Evolutionary conservation across 2,888 invertebrate species (phyloP), one percentile per base, ranked within the genome.

Genomic region (Nemotelus pantherinus): DNA sequence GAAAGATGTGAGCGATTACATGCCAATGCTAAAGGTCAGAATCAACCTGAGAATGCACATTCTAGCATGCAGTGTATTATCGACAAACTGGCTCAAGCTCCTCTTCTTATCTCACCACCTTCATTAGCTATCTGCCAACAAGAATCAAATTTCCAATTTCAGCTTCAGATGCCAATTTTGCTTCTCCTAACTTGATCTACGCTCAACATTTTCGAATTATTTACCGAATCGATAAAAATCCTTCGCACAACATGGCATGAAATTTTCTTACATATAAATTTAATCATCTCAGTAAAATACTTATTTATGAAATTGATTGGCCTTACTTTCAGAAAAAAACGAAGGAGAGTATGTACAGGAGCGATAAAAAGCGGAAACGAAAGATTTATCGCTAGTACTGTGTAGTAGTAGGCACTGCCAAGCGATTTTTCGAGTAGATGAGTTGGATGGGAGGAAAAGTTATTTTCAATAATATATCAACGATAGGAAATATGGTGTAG

Each of bases 301-400:
- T 48, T 68, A 68, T 48, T 48, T 25, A 68, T 68, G 67, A 68
- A 25, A 68, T 68, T 50, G 67, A 68, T 48, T 68, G 67, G 50
- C 67, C 50, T 68, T 10, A 25, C 50, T 41, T 47, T 25, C 6
- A 5, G 25, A 7, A 5, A 39, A n/a, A 10, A 4, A 58, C 25
- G 58, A 9, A 5, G 60, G 41, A 39, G 60, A 60, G 39, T 43
- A 39, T 57, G 57, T 10, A 4, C 25, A 25, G 25, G 25, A 7
- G 25, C 3, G 60, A 60, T n/a, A 60, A 60, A 60, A 60, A 60
- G 60, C 60, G 41, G 41, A 25, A 60, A 41, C 60, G 60, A 57
- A 57, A n/a, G 57, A 57, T 57, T 57, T 7, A 3, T 57, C 25
- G 2, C 25, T 7, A 3, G 57, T 53, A 53, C 53, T 25, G 57